Evolutionary conservation across 2,888 invertebrate genomes (phyloP).

Genomic region (Ornithoptera alexandrae): DNA sequence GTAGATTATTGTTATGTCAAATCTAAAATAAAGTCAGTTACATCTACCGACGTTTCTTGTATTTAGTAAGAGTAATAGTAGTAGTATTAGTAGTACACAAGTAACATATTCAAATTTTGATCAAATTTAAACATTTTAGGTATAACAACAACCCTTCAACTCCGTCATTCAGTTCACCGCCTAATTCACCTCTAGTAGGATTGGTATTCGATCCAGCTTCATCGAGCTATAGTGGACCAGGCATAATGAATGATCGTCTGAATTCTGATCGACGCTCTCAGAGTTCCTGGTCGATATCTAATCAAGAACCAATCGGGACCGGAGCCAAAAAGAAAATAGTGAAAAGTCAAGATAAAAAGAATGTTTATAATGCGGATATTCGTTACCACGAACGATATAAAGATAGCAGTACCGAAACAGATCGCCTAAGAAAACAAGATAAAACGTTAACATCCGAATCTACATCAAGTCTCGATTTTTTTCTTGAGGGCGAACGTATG

Average conservation of each 20-base stretch:
- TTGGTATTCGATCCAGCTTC: slow-evolving; percentile 70
- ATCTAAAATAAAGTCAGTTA: too few species aligned
- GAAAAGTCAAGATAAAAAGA: slow-evolving; percentile 70
- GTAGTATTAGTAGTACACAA: too few species aligned
- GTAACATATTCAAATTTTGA: neutral
- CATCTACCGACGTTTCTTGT: too few species aligned
- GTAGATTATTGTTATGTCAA: too few species aligned
- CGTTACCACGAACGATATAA: slow-evolving; percentile 68
- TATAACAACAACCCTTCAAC: slow-evolving; percentile 66
- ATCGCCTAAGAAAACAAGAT: slow-evolving; percentile 61
- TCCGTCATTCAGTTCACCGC: slow-evolving; percentile 72
- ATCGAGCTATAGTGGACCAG: slow-evolving; percentile 59
- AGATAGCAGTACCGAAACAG: slow-evolving; percentile 55
- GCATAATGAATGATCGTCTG: slow-evolving; percentile 58
- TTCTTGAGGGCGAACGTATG: slow-evolving; percentile 81
- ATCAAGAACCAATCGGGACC: slow-evolving; percentile 74
- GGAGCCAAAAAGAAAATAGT: slow-evolving; percentile 75
- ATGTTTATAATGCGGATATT: slow-evolving; percentile 56
- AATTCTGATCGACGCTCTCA: slow-evolving; percentile 63
- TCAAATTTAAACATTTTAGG: slow-evolving; percentile 42
- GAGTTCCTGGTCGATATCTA: slow-evolving; percentile 62
- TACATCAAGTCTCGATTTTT: slow-evolving; percentile 79
- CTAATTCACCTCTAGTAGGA: slow-evolving; percentile 71
- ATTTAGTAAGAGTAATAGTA: too few species aligned
- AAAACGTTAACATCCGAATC: slow-evolving; percentile 71